Base-by-base conservation (phyloP, 1,140 invertebrate genomes). In the Lycorma delicatula region DNA sequence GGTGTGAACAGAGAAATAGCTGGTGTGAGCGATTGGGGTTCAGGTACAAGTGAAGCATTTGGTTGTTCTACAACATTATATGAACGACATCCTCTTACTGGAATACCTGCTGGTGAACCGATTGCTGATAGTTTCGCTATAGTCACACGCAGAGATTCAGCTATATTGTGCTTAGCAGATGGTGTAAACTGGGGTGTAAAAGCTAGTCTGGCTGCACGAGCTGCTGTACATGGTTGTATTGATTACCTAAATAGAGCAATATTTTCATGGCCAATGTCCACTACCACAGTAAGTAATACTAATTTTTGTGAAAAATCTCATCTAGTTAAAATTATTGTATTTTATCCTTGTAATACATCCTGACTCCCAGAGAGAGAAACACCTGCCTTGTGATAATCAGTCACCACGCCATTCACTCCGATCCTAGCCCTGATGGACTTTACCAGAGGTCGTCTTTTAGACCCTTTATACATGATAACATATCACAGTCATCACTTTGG, bases 161-260 rank as follows among this genome's bases (percentile, higher is more conserved):
- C 86, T 3, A 81, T 93, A 58, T 74, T 95, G 65, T 84, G 87
- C 28, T 77, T 96, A 46, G 93, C 91, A 12, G 92, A 95, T 78
- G 92, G 93, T 31, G 92, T 95, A 0, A 95, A 96, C 75, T 95
- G 92, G 92, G 92, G 92, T 49, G 84, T 89, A 67, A 91, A 90
- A 66, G 89, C 91, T 27, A 81, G 87, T 52, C 75, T 94, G 53
- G 91, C 91, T n/a, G 90, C 91, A 7, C 77, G 89, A 59, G 90
- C 89, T 59, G 92, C 91, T 9, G 80, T 95, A 7, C 87, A 93
- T 67, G 92, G 90, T 9, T 87, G 86, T 64, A 79, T 95, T 60
- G 86, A 93, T 59, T 89, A 91, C 68, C 75, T 95, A 53, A 89
- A 91, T 68, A 82, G 84, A 63, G 82, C 83, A 9, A 74, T 93